These are phyloP conservation scores for Puma concolor DNA, from an alignment of 2,113 vertebrate genomes.

Conservation along the genomic window DNA sequence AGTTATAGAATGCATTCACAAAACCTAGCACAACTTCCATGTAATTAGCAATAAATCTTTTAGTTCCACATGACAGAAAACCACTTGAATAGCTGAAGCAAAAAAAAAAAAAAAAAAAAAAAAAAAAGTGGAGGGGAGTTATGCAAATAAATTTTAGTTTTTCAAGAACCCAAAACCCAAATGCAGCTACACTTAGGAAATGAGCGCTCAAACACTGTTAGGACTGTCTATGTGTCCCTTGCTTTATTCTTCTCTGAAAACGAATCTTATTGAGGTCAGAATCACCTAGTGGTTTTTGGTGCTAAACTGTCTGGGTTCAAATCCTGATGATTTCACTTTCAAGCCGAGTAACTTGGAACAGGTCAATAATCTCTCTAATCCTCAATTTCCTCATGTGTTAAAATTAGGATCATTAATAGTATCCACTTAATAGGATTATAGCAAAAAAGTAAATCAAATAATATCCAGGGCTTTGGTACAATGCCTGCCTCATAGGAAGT, in stretches of 20 bases:
- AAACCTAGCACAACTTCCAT: neutral
- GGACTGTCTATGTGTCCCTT: neutral
- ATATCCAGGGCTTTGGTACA: neutral
- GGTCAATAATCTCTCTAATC: neutral
- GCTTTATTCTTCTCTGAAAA: neutral
- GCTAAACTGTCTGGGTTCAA: neutral
- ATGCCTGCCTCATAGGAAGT: neutral
- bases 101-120: neutral
- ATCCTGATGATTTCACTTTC: neutral
- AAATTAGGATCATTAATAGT: slow-evolving; percentile 6
- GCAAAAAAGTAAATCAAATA: neutral
- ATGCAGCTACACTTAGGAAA: neutral
- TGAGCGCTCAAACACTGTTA: neutral
- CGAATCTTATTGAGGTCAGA: neutral
- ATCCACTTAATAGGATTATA: neutral
- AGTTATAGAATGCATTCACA: neutral
- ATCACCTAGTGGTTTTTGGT: neutral
- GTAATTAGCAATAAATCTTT: neutral
- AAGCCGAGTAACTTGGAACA: neutral
- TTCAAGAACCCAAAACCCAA: neutral
- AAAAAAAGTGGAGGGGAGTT: accelerated
- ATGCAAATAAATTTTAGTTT: neutral
- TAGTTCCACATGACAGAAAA: neutral
- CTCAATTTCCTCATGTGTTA: slow-evolving; percentile 22
- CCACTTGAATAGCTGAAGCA: neutral